Base-by-base conservation (phyloP, 2,113 vertebrate genomes). In the Australoheros scitulus region DNA sequence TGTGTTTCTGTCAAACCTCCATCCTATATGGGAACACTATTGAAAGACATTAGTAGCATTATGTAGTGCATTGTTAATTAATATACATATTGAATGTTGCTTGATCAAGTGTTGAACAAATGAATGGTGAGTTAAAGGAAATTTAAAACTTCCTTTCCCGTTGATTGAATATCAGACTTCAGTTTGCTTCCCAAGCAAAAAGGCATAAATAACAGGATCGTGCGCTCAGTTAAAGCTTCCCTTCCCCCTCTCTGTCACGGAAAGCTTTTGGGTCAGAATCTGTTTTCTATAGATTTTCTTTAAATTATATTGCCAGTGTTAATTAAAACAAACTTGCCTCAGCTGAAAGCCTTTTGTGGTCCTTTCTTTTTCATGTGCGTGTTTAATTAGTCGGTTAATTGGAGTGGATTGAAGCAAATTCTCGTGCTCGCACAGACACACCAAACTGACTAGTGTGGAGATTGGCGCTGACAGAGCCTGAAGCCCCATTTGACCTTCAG, bases 211-310 rank as follows among this genome's bases (percentile, higher is more conserved):
- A 29, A 56, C 77, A 52, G 41, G 50, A 61, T 50, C 76, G 68
- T 18, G 26, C 17, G 29, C 52, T 50, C 55, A 26, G 82, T 32
- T 29, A 65, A 81, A 14, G 5, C 50, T 13, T 68, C 2, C 13
- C 41, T 11, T 7, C 26, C 57, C 36, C 36, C 14, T 61, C 61
- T 80, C 29, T 77, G 68, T 87, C 61, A 47, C 57, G 20, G 65
- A 47, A 87, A 83, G 84, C 79, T 85, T 91, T 87, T 65, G 50
- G 84, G 83, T 91, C 26, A 17, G 20, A 81, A 85, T 81, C 86
- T 78, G 65, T 94, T 94, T 93, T 94, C 87, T 92, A 91, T 77
- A 83, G 72, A 80, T 77, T 92, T 87, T 91, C 88, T 90, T 91
- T 88, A 89, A 91, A 61, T 91, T 90, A 87, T 90, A 75, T 81